Evolutionary conservation across 2,797 vertebrate species (phyloP), one percentile per base, ranked within the genome.

Genomic region (Phoeniculus purpureus): DNA sequence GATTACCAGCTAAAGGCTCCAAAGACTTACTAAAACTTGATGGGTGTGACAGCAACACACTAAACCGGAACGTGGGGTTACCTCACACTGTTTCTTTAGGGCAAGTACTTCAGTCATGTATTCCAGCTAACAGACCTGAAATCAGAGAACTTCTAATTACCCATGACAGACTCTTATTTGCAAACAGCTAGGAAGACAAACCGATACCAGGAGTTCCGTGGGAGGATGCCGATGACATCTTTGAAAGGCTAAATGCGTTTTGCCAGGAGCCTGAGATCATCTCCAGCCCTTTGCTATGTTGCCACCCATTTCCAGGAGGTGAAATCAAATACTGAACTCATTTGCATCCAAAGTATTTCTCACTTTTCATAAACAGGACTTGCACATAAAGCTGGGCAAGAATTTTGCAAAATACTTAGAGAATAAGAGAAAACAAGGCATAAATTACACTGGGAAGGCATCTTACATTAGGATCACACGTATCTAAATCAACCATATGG

Each of bases 211-310:
- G 47, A 79, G 75, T 2, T 73, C 26, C 2, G 34, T 77, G 89
- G 87, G 88, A 92, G 86, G 81, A 68, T 45, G 56, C 34, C 82
- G 93, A 92, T 81, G 95, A 68, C 93, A 92, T 66, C 90, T 85
- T 21, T 62, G 72, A 58, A 80, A 90, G 37, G 55, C n/a, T 87
- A 85, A 93, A 54, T 84, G 50, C 68, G 52, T 79, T 43, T 70
- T 79, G 81, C 81, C 65, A 54, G 91, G n/a, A 64, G 80, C n/a
- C 54, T 47, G 71, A 89, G 81, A 74, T 78, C 92, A 81, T 73
- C 74, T 61, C 80, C 62, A 94, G 52, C n/a, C 70, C 68, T 92
- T 43, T 80, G 65, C 88, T 76, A 72, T 25, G 2, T 55, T 54
- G 26, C 43, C 45, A 55, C 70, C n/a, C 72, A 9, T 59, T 85